Conservation (phyloP, 2,888 invertebrate species). For the Nasonia oneida region DNA sequence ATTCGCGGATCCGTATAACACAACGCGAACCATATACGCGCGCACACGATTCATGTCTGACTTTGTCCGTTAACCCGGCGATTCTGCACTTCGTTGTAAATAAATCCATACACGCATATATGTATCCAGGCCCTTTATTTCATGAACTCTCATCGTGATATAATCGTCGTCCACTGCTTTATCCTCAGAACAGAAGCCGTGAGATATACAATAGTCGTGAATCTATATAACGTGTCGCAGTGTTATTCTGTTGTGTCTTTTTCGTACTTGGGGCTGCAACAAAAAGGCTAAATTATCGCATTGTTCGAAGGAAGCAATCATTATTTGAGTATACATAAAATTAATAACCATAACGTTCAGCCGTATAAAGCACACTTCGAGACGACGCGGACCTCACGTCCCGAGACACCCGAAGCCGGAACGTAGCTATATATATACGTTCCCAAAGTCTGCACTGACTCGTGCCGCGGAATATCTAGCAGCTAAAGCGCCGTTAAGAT, state of each 20-base stretch:
- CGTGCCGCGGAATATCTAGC: not conserved
- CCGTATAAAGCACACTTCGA: not conserved
- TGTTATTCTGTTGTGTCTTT: not conserved
- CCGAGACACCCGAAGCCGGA: not conserved
- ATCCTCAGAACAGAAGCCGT: not conserved
- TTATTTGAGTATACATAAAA: too few relatives aligned
- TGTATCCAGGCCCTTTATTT: not conserved
- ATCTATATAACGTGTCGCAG: not conserved
- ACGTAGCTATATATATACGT: not conserved
- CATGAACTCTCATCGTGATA: not conserved
- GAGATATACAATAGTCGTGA: not conserved
- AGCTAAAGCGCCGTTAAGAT: slow-evolving; percentile 6
- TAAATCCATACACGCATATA: too few relatives aligned
- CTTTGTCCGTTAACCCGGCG: not conserved
- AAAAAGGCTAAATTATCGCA: not conserved
- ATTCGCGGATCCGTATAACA: not conserved
- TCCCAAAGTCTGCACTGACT: not conserved
- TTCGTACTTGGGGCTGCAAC: not conserved
- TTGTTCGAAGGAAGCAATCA: too few relatives aligned
- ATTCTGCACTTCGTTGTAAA: too few relatives aligned
- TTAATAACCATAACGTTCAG: not conserved
- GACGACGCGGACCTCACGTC: too few relatives aligned
- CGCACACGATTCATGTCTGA: not conserved
- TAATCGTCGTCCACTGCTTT: not conserved
- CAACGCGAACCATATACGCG: not conserved